phyloP scores from a whole-genome alignment of 1,140 invertebrate genomes.

The Diabrotica undecimpunctata region DNA sequence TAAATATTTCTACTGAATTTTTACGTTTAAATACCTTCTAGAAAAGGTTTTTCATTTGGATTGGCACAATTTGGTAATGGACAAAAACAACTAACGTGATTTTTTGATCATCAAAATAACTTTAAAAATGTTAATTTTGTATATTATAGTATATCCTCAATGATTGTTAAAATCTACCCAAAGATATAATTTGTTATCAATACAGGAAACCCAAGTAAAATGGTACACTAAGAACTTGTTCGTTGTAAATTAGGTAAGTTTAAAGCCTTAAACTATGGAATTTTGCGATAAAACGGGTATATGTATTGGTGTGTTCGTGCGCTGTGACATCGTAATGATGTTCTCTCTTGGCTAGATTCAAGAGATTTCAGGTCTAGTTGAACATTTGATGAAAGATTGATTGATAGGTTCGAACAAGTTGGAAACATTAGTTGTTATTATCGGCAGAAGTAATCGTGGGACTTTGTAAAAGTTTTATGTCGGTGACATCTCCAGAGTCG shows the following conservation, averaged over 20 bases:
- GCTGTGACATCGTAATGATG: conserved; percentile 8
- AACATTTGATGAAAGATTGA: conserved; percentile 22
- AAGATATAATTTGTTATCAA: background rate
- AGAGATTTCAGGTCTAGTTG: conserved; percentile 11
- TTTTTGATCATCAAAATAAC: too few species aligned
- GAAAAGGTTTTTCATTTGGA: too few species aligned
- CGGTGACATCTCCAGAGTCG: conserved; percentile 13
- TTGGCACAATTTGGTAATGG: too few species aligned
- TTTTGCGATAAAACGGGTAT: background rate
- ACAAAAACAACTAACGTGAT: too few species aligned
- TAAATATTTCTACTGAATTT: too few species aligned
- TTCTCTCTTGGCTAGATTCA: background rate
- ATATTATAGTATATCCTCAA: too few species aligned
- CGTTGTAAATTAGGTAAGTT: background rate
- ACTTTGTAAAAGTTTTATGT: conserved; percentile 6
- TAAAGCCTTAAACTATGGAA: background rate
- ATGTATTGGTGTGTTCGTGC: background rate
- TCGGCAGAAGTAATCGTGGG: conserved; percentile 21
- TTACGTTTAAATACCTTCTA: too few species aligned
- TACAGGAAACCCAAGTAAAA: background rate
- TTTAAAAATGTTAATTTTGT: too few species aligned
- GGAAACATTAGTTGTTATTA: conserved; percentile 27
- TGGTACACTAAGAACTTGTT: background rate
- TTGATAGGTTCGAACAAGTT: conserved; percentile 24
- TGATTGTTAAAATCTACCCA: too few species aligned